Evolutionary conservation across 2,797 vertebrate species (phyloP).

Genomic region (Psittacula derbiana): DNA sequence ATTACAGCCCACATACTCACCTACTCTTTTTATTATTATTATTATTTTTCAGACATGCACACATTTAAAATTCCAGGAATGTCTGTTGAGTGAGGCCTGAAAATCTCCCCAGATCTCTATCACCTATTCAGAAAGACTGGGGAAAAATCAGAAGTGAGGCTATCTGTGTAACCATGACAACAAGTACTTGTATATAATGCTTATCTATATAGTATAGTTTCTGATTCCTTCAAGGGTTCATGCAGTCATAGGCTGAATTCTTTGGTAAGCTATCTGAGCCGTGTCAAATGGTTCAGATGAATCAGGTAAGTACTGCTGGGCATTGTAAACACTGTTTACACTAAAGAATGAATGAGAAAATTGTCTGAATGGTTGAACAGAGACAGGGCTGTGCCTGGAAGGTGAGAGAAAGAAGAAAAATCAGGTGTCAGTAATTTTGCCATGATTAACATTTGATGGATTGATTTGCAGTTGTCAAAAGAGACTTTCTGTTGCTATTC

Average conservation of each 20-base stretch:
- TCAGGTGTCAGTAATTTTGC: not conserved
- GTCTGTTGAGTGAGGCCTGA: not conserved
- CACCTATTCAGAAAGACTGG: not conserved
- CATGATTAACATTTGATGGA: not conserved
- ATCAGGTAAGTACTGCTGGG: not conserved
- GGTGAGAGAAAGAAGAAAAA: not conserved
- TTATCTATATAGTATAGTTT: not conserved
- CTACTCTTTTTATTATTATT: not conserved
- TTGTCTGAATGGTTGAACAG: not conserved
- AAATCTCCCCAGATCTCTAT: slow-evolving; percentile 21
- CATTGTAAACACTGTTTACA: not conserved
- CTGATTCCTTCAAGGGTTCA: slow-evolving; percentile 30
- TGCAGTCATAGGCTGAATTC: not conserved
- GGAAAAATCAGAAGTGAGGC: slow-evolving; percentile 16
- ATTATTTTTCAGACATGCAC: not conserved
- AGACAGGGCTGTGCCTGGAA: not conserved
- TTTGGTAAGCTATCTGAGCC: not conserved
- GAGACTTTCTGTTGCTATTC: not conserved
- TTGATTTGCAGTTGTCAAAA: not conserved
- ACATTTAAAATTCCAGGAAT: not conserved
- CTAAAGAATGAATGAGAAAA: not conserved
- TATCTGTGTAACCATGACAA: slow-evolving; percentile 54
- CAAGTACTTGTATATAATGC: slow-evolving; percentile 7
- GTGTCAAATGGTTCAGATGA: not conserved
- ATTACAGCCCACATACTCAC: not conserved